Percentiles rank a stretch among this genome's conserved stretches.
Evolutionary conservation across 1,140 invertebrate species (phyloP).

Genomic region (Euura saliciscinereae): DNA sequence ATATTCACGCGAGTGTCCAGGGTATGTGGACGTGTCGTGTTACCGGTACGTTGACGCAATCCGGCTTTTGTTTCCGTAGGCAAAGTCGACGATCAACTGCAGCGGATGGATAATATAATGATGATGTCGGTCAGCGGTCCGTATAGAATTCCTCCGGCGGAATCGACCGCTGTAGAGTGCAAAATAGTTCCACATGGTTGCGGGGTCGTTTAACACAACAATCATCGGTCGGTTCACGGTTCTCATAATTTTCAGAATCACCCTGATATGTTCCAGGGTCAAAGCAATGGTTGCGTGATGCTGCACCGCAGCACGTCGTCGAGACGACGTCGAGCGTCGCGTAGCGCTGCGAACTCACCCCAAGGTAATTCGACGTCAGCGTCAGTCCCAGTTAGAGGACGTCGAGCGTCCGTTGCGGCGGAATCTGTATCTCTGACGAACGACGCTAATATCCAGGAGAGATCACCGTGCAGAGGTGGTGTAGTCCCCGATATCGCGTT

Average conservation of each 20-base stretch:
- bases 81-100: too few species aligned
- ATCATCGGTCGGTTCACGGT: not conserved
- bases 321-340: slow-evolving; percentile 67
- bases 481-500: slow-evolving; percentile 58
- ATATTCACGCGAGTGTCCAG: too few species aligned
- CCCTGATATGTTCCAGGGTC: slow-evolving; percentile 28
- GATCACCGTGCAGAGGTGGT: slow-evolving; percentile 52
- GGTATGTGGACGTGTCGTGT: too few species aligned
- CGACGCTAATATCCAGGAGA: slow-evolving; percentile 43
- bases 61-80: too few species aligned
- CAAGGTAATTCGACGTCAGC: slow-evolving; percentile 54
- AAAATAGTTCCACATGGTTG: not conserved
- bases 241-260: too few species aligned
- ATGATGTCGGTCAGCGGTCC: too few species aligned
- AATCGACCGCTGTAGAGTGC: not conserved
- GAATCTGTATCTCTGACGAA: slow-evolving; percentile 38
- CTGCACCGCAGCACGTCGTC: slow-evolving; percentile 71
- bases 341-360: slow-evolving; percentile 68
- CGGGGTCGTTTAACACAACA: not conserved
- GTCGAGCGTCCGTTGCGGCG: slow-evolving; percentile 51
- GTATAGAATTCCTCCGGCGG: not conserved
- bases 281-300: slow-evolving; percentile 57
- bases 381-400: slow-evolving; percentile 26
- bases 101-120: too few species aligned
- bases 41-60: too few species aligned